phyloP scores from a whole-genome alignment of 2,888 invertebrate genomes.

The Scaptodrosophila latifasciaeformis region DNA sequence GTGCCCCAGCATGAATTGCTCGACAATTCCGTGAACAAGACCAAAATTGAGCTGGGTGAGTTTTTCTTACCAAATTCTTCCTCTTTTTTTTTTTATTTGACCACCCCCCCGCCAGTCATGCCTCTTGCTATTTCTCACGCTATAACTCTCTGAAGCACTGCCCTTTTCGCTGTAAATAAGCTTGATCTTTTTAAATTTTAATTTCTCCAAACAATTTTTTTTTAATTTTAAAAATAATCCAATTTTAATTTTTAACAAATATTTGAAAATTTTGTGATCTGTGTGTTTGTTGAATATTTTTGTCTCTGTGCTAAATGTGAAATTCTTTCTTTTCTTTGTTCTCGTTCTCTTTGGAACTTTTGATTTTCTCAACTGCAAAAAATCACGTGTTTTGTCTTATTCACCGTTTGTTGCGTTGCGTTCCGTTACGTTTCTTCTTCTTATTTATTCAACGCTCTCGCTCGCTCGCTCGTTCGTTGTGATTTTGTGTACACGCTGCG shows the following conservation, averaged over 20 bases:
- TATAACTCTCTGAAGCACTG: background rate
- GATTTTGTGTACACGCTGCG: constrained; percentile 43
- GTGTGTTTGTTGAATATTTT: constrained; percentile 22
- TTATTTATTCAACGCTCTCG: constrained; percentile 24
- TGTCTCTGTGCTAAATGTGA: constrained; percentile 47
- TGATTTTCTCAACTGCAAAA: constrained; percentile 6
- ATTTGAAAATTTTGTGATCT: too few relatives aligned
- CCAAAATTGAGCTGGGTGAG: constrained; percentile 85
- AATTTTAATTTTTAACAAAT: constrained; percentile 21
- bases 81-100: constrained; percentile 1
- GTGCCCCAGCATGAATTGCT: constrained; percentile 91
- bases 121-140: background rate
- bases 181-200: background rate
- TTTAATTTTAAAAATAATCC: too few relatives aligned
- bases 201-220: too few relatives aligned
- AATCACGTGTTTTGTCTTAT: constrained; percentile 29
- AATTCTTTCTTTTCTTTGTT: constrained; percentile 31
- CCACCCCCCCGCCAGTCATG: too few relatives aligned
- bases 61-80: constrained; percentile 9
- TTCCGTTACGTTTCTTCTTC: constrained; percentile 35
- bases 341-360: constrained; percentile 15
- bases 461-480: constrained; percentile 37
- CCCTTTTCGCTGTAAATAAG: constrained; percentile 10
- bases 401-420: constrained; percentile 30
- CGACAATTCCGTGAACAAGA: constrained; percentile 89